Conservation (phyloP, 2,113 vertebrate genomes). For the Motacilla tschutschensis region DNA sequence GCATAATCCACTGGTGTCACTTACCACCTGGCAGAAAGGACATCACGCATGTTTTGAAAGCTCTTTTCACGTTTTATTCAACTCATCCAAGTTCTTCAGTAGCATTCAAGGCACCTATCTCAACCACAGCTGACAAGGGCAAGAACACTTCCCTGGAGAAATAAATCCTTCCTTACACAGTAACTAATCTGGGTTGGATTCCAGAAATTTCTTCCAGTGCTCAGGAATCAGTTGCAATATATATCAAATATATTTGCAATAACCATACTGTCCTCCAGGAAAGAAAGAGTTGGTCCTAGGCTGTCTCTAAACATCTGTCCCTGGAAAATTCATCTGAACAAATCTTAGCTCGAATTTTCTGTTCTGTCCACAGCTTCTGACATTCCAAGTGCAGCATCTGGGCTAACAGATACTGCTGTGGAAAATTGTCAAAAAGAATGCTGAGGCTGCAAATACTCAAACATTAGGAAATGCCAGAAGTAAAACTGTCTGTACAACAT, state of each 20-base stretch:
- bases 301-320: not conserved
- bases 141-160: not conserved
- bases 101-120: not conserved
- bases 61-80: not conserved
- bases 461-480: not conserved
- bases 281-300: not conserved
- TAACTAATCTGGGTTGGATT: not conserved
- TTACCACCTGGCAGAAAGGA: not conserved
- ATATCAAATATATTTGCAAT: not conserved
- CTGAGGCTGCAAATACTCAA: not conserved
- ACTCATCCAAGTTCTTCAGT: not conserved
- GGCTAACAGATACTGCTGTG: not conserved
- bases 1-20: not conserved
- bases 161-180: not conserved
- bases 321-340: not conserved
- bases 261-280: not conserved
- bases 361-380: not conserved
- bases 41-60: not conserved
- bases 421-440: not conserved
- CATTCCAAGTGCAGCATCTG: not conserved
- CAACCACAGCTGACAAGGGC: not conserved
- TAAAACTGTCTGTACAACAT: not conserved
- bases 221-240: not conserved
- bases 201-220: not conserved
- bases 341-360: not conserved